These are phyloP conservation scores for Tachysurus fulvidraco DNA, from an alignment of 2,113 vertebrate genomes.

Conservation along the genomic window DNA sequence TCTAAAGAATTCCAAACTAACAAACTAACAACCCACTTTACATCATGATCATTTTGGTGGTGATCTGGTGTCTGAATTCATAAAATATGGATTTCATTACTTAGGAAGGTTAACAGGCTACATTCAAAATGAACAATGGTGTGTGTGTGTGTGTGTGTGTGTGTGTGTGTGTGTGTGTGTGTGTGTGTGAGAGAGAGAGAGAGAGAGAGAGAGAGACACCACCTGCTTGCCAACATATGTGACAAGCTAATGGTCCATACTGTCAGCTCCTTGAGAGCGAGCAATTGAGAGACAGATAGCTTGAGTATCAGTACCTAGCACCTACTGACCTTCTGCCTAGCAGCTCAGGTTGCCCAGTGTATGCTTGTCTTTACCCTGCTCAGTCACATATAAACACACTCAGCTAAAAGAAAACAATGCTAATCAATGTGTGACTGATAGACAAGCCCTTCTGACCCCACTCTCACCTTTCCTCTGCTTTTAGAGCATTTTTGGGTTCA, in stretches of 20 bases:
- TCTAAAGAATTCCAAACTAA: neutral
- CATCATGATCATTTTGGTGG: neutral
- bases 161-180: neutral
- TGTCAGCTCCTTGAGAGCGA: slow-evolving; percentile 10
- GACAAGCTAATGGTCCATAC: slow-evolving; percentile 7
- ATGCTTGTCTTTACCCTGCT: neutral
- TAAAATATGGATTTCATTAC: neutral
- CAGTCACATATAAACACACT: neutral
- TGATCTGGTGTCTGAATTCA: neutral
- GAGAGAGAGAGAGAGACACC: neutral
- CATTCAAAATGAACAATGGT: neutral
- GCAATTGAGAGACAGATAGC: neutral
- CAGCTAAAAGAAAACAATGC: neutral
- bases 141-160: neutral
- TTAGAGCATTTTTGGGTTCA: neutral
- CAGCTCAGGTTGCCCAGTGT: slow-evolving; percentile 4
- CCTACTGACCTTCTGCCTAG: neutral
- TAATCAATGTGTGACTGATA: slow-evolving; percentile 14
- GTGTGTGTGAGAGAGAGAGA: neutral
- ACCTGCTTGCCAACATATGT: slow-evolving; percentile 17
- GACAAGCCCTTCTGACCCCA: neutral
- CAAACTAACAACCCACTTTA: neutral
- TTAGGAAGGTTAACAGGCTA: neutral
- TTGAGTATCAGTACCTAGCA: slow-evolving; percentile 30
- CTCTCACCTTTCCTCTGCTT: neutral